These are phyloP conservation scores for Pyrrhosoma nymphula DNA, from an alignment of 2,888 invertebrate genomes.

Conservation along the genomic window DNA sequence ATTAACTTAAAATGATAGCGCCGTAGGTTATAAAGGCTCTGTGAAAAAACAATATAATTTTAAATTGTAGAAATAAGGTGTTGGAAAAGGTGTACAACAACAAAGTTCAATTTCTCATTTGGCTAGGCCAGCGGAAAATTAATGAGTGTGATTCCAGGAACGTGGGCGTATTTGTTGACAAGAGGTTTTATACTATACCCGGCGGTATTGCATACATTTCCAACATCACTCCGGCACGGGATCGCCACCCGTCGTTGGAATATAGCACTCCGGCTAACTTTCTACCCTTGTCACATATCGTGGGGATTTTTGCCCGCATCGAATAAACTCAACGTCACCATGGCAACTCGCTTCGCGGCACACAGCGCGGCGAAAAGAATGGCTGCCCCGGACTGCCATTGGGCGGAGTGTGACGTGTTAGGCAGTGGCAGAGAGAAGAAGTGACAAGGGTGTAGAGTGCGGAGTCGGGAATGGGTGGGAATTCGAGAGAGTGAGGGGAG, in stretches of 20 bases:
- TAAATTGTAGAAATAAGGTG: no score
- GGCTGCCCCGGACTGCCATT: background rate
- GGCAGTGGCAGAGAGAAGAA: background rate
- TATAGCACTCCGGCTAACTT: background rate
- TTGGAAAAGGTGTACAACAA: no score
- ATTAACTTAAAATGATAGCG: no score
- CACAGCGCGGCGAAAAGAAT: background rate
- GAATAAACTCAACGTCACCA: background rate
- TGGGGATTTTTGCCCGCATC: background rate
- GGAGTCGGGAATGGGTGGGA: background rate
- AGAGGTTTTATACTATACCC: background rate
- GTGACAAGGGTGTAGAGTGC: background rate
- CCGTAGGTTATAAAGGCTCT: no score
- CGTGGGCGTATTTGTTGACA: background rate
- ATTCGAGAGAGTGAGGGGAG: background rate
- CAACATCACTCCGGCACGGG: background rate
- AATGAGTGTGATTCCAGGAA: background rate
- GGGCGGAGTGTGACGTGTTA: background rate
- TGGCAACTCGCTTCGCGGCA: background rate
- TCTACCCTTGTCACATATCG: conserved; percentile 1
- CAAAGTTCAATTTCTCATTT: no score
- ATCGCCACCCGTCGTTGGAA: background rate
- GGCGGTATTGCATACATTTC: background rate
- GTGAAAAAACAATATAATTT: no score
- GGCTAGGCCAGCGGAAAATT: no score